phyloP scores from a whole-genome alignment of 2,797 vertebrate genomes.

The Amphiprion clarkii region DNA sequence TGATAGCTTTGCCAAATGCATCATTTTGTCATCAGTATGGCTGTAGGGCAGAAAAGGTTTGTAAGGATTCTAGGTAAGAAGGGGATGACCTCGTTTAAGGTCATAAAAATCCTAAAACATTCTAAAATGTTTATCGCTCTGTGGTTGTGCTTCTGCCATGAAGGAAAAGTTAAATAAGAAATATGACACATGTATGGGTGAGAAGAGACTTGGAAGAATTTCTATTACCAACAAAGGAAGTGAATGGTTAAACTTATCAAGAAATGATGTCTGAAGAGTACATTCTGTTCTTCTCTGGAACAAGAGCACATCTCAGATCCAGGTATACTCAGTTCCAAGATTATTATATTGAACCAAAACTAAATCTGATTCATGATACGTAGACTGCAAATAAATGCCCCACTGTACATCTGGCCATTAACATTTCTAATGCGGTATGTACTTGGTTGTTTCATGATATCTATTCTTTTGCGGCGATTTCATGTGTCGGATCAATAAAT shows the following conservation, averaged over 20 bases:
- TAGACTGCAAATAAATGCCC: no score
- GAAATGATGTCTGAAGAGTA: background rate
- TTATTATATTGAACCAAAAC: no score
- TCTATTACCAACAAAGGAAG: background rate
- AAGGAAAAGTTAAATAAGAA: constrained; percentile 10
- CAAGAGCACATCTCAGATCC: no score
- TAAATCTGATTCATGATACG: no score
- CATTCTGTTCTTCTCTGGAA: no score
- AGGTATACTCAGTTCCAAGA: no score
- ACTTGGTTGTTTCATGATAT: no score
- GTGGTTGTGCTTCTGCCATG: background rate
- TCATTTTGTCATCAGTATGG: constrained; percentile 66
- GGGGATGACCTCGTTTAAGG: constrained; percentile 30
- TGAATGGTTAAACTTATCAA: background rate
- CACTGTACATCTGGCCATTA: no score
- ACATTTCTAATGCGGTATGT: no score
- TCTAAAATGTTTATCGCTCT: constrained; percentile 5
- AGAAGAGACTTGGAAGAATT: background rate
- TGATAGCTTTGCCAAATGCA: constrained; percentile 59
- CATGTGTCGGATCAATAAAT: no score
- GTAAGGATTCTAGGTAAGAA: constrained; percentile 1
- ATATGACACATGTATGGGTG: background rate
- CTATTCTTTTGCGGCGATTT: no score
- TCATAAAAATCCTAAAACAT: constrained; percentile 6
- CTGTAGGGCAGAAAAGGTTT: constrained; percentile 21